phyloP scores from a whole-genome alignment of 23 tunicate genomes.

The Halocynthia roretzi region DNA sequence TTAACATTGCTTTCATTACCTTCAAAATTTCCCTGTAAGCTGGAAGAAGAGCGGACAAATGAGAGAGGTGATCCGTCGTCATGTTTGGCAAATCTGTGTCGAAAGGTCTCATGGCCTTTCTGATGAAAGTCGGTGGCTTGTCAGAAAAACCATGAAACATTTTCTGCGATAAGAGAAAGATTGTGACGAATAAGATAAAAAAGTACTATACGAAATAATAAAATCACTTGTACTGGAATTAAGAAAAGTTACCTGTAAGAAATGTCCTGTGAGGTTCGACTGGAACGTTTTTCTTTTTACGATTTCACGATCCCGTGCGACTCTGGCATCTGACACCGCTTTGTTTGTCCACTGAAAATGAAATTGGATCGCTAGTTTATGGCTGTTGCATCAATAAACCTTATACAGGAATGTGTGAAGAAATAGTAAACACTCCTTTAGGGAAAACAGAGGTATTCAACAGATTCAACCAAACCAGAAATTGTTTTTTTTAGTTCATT shows the following conservation, averaged over 20 bases:
- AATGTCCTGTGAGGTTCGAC: constrained; percentile 30
- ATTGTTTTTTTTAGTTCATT: background rate
- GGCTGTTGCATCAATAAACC: no score
- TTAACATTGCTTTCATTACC: background rate
- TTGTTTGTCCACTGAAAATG: constrained; percentile 50
- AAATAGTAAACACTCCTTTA: no score
- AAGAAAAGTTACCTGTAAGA: constrained; percentile 36
- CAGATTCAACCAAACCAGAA: no score
- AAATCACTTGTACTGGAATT: background rate
- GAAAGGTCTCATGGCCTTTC: constrained; percentile 43
- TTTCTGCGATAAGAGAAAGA: constrained; percentile 29
- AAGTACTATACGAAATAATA: background rate
- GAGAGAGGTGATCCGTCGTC: constrained; percentile 27
- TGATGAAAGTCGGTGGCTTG: constrained; percentile 54
- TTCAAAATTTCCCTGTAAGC: constrained; percentile 22
- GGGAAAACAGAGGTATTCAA: no score
- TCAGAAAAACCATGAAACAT: constrained; percentile 72
- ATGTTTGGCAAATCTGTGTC: constrained; percentile 54
- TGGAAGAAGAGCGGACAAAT: constrained; percentile 30
- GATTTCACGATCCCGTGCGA: constrained; percentile 52
- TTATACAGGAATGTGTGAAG: no score
- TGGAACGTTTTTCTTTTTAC: constrained; percentile 48
- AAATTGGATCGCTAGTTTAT: background rate
- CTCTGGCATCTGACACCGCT: constrained; percentile 46
- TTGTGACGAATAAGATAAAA: background rate